These are phyloP conservation scores for Steinernema feltiae DNA, from an alignment of 1,140 invertebrate species.

Conservation along the genomic window DNA sequence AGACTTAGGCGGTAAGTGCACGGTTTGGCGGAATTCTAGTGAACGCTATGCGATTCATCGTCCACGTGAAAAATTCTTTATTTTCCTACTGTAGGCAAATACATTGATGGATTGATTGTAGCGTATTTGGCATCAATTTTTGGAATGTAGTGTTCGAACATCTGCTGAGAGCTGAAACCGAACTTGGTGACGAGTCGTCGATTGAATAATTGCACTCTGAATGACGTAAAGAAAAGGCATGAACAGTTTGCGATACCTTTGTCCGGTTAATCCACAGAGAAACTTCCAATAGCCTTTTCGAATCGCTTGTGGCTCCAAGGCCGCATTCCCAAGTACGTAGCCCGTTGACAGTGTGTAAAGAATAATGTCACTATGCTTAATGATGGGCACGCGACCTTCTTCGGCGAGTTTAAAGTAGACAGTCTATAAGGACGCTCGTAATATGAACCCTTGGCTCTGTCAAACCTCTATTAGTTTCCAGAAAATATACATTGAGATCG, in stretches of 20 bases:
- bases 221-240: not conserved
- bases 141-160: slow-evolving; percentile 16
- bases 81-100: too few relatives aligned
- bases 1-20: too few relatives aligned
- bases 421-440: too few relatives aligned
- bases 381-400: slow-evolving; percentile 36
- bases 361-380: slow-evolving; percentile 47
- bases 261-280: slow-evolving; percentile 43
- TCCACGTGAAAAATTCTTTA: too few relatives aligned
- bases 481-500: slow-evolving; percentile 50
- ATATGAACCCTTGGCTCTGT: too few relatives aligned
- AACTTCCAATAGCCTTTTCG: slow-evolving; percentile 49
- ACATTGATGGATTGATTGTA: slow-evolving; percentile 31
- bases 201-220: slow-evolving; percentile 31
- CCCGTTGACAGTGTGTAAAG: slow-evolving; percentile 47
- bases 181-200: slow-evolving; percentile 24
- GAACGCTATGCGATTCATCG: too few relatives aligned
- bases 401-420: slow-evolving; percentile 43
- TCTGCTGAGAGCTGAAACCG: slow-evolving; percentile 19
- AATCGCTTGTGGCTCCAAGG: slow-evolving; percentile 51
- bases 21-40: too few relatives aligned
- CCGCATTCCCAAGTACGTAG: slow-evolving; percentile 45
- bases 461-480: slow-evolving; percentile 51
- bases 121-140: slow-evolving; percentile 20
- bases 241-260: slow-evolving; percentile 34